Base-by-base conservation (phyloP, 2,888 invertebrate genomes). In the Phaedon cochleariae region DNA sequence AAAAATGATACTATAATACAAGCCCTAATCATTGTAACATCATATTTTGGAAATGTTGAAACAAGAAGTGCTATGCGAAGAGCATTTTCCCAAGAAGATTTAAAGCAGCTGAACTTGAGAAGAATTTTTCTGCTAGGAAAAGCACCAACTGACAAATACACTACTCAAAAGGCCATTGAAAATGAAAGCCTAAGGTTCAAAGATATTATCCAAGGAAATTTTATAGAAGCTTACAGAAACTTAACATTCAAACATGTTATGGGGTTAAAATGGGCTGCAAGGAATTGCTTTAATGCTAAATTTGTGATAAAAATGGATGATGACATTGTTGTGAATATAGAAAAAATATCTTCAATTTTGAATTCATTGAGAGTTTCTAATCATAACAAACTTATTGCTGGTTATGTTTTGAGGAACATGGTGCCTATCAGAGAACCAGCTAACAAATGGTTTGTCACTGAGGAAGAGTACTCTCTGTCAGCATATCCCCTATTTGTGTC, bases 221-320 rank as follows among this genome's bases (percentile, higher is more conserved):
- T 94, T 77, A 64, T 85, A 1, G 94, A 94, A 83, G 89, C 90
- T 51, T 94, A 94, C 75, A 86, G 88, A 75, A 94, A 94, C 81
- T 82, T 94, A n/a, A 93, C 93, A 2, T 90, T 90, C 74, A 94
- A 94, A 82, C 93, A 94, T 77, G 80, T 92, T 0, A 93, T 94
- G 93, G 94, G 94, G 0, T 80, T 94, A 37, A 87, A 88, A 73
- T 95, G 94, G 94, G 90, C 88, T 0, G 84, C 86, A 0, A 83
- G 83, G n/a, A 84, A 85, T 74, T 94, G 94, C 76, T 77, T 76
- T 0, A 82, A 85, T 10, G 86, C 89, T 1, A 85, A 87, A 64
- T 92, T 87, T 74, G 85, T 94, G 26, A 85, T 94, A 29, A 95
- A 95, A 86, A 89, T 92, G 82, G 94, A 95, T 78, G 94, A 94